Base-by-base conservation (phyloP, 2,797 vertebrate species). In the Sphenodon punctatus region DNA sequence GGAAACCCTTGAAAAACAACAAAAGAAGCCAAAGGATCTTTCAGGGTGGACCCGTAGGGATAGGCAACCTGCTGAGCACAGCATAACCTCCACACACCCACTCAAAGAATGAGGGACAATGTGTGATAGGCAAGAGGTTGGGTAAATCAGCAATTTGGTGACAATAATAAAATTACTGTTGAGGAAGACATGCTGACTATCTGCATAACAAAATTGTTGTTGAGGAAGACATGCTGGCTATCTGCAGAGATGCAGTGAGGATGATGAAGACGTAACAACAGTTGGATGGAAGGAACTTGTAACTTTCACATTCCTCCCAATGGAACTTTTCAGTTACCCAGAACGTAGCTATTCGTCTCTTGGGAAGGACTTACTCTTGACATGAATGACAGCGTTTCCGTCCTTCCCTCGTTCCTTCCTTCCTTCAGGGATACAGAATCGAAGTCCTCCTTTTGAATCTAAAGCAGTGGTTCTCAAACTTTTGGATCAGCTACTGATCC, bases 1-100 rank as follows among this genome's bases (percentile, higher is more conserved):
- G 67, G 84, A 58, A 51, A 42, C 60, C 84, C 74, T 78, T 46
- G 67, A 76, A 91, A 93, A 89, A 92, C 88, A 89, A 71, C n/a
- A 32, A 20, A 75, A 80, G 82, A 92, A 89, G 78, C 63, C 92
- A 86, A 86, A 89, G 78, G 59, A 87, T 84, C 82, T 81, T 76
- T 79, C 0, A 51, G 67, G 78, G 87, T 77, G 78, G 86, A 82
- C 88, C 30, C 89, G 80, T 17, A 89, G 91, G 85, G 86, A 90
- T 81, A 87, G 75, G 80, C 83, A 84, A 88, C 85, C 80, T 90
- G 85, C 86, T 92, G 89, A 88, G 89, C 89, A 76, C 87, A 84
- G 48, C 71, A 92, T 78, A 89, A 80, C 60, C 87, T 80, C 84
- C 70, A 81, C 59, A 46, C 88, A 90, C 88, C 90, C 88, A 88